phyloP scores from a whole-genome alignment of 2,888 invertebrate genomes.

The Unio pictorum region DNA sequence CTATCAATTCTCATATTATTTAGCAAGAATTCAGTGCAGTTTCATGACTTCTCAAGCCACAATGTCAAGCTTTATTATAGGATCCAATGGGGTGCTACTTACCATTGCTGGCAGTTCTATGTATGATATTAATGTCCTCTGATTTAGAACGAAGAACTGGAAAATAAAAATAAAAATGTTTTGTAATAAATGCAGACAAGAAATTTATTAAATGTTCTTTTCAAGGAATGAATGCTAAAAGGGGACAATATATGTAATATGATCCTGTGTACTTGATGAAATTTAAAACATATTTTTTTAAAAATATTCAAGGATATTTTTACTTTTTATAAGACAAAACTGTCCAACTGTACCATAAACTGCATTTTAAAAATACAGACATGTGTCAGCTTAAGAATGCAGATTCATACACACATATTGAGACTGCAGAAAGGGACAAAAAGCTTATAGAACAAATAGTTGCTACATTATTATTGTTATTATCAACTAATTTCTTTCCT shows the following conservation, averaged over 20 bases:
- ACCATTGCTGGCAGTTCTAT: conserved; percentile 88
- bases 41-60: neutral
- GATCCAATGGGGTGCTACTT: conserved; percentile 26
- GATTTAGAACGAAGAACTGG: conserved; percentile 87
- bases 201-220: neutral
- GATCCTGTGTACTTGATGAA: neutral
- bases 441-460: too few species aligned
- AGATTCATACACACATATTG: neutral
- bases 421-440: neutral
- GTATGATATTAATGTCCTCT: conserved; percentile 86
- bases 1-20: neutral
- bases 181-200: too few species aligned
- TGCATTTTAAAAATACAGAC: too few species aligned
- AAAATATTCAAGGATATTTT: too few species aligned
- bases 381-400: neutral
- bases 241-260: neutral
- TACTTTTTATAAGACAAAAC: too few species aligned
- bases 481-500: too few species aligned
- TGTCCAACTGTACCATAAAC: too few species aligned
- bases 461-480: too few species aligned
- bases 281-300: too few species aligned
- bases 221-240: neutral
- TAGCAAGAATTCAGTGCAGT: neutral
- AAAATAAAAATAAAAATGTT: conserved; percentile 65
- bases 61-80: too few species aligned